phyloP scores from a whole-genome alignment of 2,797 vertebrate genomes.

The Decapterus maruadsi region DNA sequence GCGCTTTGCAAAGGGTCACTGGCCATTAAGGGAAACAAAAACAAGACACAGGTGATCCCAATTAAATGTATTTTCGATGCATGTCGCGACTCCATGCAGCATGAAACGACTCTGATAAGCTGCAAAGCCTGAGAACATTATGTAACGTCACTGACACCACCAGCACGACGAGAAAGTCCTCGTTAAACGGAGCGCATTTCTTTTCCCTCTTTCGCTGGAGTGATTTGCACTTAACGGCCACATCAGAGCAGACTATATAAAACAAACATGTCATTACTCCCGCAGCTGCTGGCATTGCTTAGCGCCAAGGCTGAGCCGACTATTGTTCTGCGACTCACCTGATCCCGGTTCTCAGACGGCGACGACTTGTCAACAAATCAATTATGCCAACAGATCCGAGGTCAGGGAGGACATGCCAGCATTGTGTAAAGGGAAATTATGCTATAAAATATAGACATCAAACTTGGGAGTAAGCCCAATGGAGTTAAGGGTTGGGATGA shows the following conservation, averaged over 20 bases:
- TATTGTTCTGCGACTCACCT: slow-evolving; percentile 77
- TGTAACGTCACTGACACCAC: slow-evolving; percentile 43
- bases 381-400: slow-evolving; percentile 45
- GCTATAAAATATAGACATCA: slow-evolving; percentile 30
- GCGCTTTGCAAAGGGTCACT: slow-evolving; percentile 29
- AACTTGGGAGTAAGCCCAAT: not conserved
- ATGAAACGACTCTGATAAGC: slow-evolving; percentile 32
- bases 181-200: slow-evolving; percentile 38
- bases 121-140: slow-evolving; percentile 44
- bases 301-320: slow-evolving; percentile 72
- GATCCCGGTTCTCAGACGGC: slow-evolving; percentile 63
- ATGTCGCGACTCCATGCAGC: slow-evolving; percentile 23
- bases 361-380: slow-evolving; percentile 65
- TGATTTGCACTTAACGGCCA: slow-evolving; percentile 84
- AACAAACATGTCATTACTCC: slow-evolving; percentile 83
- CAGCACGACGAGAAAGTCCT: slow-evolving; percentile 24
- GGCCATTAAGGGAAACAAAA: slow-evolving; percentile 49
- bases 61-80: slow-evolving; percentile 33
- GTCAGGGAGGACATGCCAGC: slow-evolving; percentile 18
- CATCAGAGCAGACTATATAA: slow-evolving; percentile 80
- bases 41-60: slow-evolving; percentile 34
- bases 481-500: not conserved
- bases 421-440: slow-evolving; percentile 11
- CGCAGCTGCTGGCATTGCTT: slow-evolving; percentile 74
- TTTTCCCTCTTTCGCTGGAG: slow-evolving; percentile 67